Conservation (phyloP, 2,113 vertebrate species). For the Cranoglanis bouderius region DNA sequence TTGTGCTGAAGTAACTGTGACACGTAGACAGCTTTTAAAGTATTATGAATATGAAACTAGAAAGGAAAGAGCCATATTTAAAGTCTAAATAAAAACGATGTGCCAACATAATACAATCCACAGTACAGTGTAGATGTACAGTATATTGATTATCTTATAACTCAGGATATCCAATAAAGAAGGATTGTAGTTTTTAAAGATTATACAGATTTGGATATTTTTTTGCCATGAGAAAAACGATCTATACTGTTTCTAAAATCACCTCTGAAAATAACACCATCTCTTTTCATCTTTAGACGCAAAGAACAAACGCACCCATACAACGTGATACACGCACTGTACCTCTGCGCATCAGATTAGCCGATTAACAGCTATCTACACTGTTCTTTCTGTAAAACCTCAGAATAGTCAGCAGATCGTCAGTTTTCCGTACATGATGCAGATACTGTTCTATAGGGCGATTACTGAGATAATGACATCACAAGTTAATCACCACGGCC, state of each 20-base stretch:
- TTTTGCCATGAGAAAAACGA: conserved; percentile 64
- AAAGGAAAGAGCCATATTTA: background rate
- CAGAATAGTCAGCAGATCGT: conserved; percentile 58
- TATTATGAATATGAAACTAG: background rate
- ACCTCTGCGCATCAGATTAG: conserved; percentile 72
- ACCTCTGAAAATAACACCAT: conserved; percentile 50
- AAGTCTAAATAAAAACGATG: background rate
- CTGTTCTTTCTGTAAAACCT: conserved; percentile 52
- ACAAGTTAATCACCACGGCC: conserved; percentile 71
- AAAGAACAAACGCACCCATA: conserved; percentile 61
- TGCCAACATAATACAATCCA: conserved; percentile 42
- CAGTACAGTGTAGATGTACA: conserved; percentile 51
- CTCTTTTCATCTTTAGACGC: conserved; percentile 65
- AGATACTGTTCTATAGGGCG: conserved; percentile 62
- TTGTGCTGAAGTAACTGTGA: background rate
- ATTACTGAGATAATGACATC: conserved; percentile 71
- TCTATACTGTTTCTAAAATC: conserved; percentile 58
- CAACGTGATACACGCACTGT: conserved; percentile 41
- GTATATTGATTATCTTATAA: conserved; percentile 62
- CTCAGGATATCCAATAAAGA: conserved; percentile 61
- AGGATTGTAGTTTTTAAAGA: conserved; percentile 61
- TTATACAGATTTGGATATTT: conserved; percentile 69
- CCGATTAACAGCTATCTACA: conserved; percentile 71
- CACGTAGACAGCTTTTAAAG: background rate
- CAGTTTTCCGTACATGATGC: conserved; percentile 64